A percentile compares a stretch with the other conserved stretches of the same genome.
phyloP scores from a whole-genome alignment of 1,140 invertebrate genomes.

The Galleria mellonella region DNA sequence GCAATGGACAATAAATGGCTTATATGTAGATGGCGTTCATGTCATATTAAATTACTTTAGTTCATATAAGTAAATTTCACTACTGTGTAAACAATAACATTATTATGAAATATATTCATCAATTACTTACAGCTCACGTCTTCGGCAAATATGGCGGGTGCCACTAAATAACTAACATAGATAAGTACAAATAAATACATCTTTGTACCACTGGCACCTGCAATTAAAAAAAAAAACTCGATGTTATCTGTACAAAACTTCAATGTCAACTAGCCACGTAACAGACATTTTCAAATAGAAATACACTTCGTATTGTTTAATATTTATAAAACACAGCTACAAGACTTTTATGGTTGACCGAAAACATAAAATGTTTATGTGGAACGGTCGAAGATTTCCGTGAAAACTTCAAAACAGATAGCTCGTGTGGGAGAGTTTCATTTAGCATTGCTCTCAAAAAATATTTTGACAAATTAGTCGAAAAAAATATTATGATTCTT shows the following conservation, averaged over 20 bases:
- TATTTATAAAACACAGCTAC: slow-evolving; percentile 38
- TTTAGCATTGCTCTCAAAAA: too few species aligned
- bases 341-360: slow-evolving; percentile 14
- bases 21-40: too few species aligned
- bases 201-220: slow-evolving; percentile 15
- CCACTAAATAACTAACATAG: slow-evolving; percentile 17
- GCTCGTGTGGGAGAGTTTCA: too few species aligned
- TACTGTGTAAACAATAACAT: too few species aligned
- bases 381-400: slow-evolving; percentile 15
- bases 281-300: slow-evolving; percentile 16
- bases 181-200: slow-evolving; percentile 24
- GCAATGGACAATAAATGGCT: too few species aligned
- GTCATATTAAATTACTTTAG: too few species aligned
- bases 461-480: too few species aligned
- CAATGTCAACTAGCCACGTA: slow-evolving; percentile 1
- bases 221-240: slow-evolving; percentile 2
- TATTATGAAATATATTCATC: too few species aligned
- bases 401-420: slow-evolving; percentile 22
- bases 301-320: slow-evolving; percentile 23
- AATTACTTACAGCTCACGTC: slow-evolving; percentile 39
- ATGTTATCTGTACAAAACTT: slow-evolving; percentile 7
- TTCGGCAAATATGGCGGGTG: slow-evolving; percentile 25
- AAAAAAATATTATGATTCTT: too few species aligned
- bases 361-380: slow-evolving; percentile 10
- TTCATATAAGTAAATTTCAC: too few species aligned